Evolutionary conservation across 2,113 vertebrate genomes (phyloP), one percentile per base, ranked within the genome.

Genomic region (Cololabis saira): DNA sequence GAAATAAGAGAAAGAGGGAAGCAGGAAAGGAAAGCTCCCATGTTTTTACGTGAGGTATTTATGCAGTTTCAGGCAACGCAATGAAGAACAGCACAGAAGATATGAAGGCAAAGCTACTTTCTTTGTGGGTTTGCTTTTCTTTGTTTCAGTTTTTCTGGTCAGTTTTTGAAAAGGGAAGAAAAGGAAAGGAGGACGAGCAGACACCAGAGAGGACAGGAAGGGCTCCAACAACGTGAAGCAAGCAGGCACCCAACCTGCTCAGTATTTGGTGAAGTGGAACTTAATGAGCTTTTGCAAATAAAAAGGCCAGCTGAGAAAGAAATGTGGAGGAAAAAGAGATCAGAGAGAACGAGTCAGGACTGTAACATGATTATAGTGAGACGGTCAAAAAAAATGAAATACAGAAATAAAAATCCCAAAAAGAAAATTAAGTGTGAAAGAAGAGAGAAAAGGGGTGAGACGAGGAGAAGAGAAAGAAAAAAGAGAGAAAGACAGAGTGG

Each of bases 371-470:
- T 70, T 61, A 76, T 42, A 43, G 51, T 24, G 47, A 74, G 40
- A 61, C 42, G 22, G 48, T 15, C 47, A 37, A 33, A 3, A n/a
- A 18, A 57, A 49, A 33, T 41, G 13, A 52, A n/a, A 37, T 0
- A 49, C 1, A 1, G 14, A 56, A 57, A 12, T 11, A 10, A 13
- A 24, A 67, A 17, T 30, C 40, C 19, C 50, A 64, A 61, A 77
- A 63, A 72, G 52, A 87, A 77, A 81, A 80, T 68, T 64, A 82
- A 63, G 74, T 78, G 77, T 69, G 76, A 80, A 83, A 82, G 81
- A 78, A 86, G 78, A 59, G 65, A 87, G 71, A 63, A 57, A 81
- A 76, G 60, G 71, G 72, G 73, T 58, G 76, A 81, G 67, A 53
- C 44, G 49, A 41, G 78, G 67, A 71, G 14, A 54, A 52, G 61